Evolutionary conservation across 2,888 invertebrate species (phyloP).

Genomic region (Mechanitis mazaeus): DNA sequence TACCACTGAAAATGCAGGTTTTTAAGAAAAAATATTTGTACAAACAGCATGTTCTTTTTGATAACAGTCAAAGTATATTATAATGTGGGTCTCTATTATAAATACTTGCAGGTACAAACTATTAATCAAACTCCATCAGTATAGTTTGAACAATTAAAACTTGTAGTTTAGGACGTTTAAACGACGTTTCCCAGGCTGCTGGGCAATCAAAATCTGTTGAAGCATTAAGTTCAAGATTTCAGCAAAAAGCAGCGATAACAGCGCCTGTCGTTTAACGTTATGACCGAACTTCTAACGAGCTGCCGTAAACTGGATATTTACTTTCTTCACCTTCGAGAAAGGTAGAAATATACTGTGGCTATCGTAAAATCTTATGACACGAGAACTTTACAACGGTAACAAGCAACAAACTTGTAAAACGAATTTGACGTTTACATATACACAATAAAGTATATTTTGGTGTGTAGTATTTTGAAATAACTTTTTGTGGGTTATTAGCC

Average conservation of each 20-base stretch:
- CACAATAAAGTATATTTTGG: slow-evolving; percentile 12
- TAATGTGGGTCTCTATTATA: no score
- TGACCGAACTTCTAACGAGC: slow-evolving; percentile 69
- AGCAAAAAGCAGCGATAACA: slow-evolving; percentile 57
- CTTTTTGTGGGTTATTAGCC: slow-evolving; percentile 1
- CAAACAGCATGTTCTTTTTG: no score
- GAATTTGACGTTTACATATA: slow-evolving; percentile 18
- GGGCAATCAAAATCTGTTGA: slow-evolving; percentile 55
- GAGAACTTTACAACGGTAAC: slow-evolving; percentile 23
- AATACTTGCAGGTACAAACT: no score
- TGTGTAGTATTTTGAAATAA: slow-evolving; percentile 4
- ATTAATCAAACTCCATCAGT: no score
- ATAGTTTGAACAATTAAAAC: neutral
- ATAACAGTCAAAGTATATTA: no score
- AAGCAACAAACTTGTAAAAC: slow-evolving; percentile 17
- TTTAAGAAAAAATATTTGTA: no score
- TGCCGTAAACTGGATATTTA: slow-evolving; percentile 69
- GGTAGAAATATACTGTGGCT: slow-evolving; percentile 43
- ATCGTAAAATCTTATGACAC: slow-evolving; percentile 58
- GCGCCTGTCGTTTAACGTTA: slow-evolving; percentile 61
- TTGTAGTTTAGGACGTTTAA: slow-evolving; percentile 16
- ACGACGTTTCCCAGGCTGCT: slow-evolving; percentile 34
- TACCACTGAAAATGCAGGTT: no score
- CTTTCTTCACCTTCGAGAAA: slow-evolving; percentile 47
- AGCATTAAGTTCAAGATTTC: slow-evolving; percentile 60